A percentile compares a stretch with the other conserved stretches of the same genome.
Conservation (phyloP, 2,888 invertebrate genomes). For the Balanococcus diminutus region DNA sequence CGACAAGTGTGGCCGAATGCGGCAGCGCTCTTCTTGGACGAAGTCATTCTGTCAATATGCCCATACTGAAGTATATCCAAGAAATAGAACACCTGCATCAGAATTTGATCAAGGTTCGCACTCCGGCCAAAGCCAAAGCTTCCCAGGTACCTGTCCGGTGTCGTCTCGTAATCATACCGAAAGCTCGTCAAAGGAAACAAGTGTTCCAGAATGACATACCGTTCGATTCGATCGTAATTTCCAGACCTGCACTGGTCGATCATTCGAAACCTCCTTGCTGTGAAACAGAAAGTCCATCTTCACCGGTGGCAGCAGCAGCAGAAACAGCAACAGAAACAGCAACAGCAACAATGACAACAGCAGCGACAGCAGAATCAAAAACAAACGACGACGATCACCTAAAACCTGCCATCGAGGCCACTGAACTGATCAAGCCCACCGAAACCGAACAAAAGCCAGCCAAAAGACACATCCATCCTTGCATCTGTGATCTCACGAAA, state of each 20-base stretch:
- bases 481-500: conserved; percentile 36
- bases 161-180: neutral
- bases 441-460: too few relatives aligned
- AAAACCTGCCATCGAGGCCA: neutral
- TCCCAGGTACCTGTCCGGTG: neutral
- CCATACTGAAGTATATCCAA: neutral
- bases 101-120: neutral
- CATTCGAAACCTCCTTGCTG: neutral
- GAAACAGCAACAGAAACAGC: neutral
- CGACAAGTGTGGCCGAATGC: neutral
- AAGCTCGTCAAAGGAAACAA: neutral
- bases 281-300: too few relatives aligned
- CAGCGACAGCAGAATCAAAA: neutral
- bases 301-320: too few relatives aligned
- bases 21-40: neutral
- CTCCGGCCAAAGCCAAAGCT: neutral
- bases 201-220: neutral
- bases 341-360: neutral
- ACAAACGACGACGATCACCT: neutral
- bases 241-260: neutral
- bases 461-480: conserved; percentile 40
- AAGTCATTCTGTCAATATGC: neutral
- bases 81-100: neutral
- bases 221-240: neutral
- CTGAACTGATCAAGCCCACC: neutral